Evolutionary conservation across 2,113 vertebrate species (phyloP).

Genomic region (Cryptomyrus ogoouensis): DNA sequence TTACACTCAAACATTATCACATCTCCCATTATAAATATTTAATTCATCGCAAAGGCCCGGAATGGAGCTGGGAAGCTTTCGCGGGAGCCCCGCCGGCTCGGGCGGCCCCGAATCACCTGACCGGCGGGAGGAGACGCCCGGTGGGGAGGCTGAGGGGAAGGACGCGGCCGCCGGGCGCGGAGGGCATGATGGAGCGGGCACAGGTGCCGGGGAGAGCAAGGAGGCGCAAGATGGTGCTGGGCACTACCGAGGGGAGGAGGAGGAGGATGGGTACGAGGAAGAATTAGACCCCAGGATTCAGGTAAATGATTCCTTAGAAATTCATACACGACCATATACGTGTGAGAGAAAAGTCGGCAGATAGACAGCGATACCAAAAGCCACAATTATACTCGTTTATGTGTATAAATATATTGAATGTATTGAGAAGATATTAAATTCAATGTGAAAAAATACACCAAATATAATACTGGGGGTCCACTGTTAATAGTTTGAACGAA

Average conservation of each 20-base stretch:
- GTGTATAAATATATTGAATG: neutral
- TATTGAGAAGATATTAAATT: neutral
- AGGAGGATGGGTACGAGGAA: conserved; percentile 54
- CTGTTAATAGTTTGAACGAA: neutral
- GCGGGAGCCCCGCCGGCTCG: conserved; percentile 55
- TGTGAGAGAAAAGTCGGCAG: neutral
- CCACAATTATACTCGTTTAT: neutral
- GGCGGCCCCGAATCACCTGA: conserved; percentile 28
- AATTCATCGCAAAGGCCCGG: conserved; percentile 21
- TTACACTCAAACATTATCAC: neutral
- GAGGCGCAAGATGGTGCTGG: conserved; percentile 38
- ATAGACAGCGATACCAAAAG: neutral
- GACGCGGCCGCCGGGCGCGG: conserved; percentile 18
- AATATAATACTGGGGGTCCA: neutral
- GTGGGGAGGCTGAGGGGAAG: conserved; percentile 43
- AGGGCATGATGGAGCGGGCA: conserved; percentile 10
- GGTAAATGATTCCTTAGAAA: conserved; percentile 33
- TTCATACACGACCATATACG: neutral
- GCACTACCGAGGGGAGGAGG: conserved; percentile 31
- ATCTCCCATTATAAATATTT: neutral
- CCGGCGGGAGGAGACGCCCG: conserved; percentile 51
- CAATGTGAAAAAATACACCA: neutral
- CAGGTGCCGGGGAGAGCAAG: conserved; percentile 3
- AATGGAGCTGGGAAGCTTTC: conserved; percentile 57
- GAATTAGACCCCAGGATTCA: conserved; percentile 68